A percentile compares a stretch with the other conserved stretches of the same genome.
These are phyloP conservation scores for Schlechtendalia chinensis DNA, from an alignment of 1,140 invertebrate genomes.

Conservation along the genomic window DNA sequence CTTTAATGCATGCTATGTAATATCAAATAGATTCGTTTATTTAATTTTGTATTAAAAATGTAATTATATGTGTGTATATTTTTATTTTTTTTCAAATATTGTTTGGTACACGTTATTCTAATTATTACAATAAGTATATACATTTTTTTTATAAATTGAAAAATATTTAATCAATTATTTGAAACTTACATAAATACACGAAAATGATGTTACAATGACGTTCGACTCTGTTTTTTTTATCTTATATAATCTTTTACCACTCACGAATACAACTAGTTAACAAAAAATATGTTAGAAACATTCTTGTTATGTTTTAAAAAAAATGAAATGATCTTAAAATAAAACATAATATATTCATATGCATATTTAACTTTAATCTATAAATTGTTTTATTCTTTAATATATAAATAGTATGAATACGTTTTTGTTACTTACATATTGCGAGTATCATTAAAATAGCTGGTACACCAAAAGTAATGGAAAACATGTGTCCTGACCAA, in stretches of 20 bases:
- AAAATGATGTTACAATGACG: constrained; percentile 72
- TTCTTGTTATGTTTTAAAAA: not conserved
- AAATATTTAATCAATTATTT: too few species aligned
- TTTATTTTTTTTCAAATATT: too few species aligned
- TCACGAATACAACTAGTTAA: constrained; percentile 72
- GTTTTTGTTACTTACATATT: constrained; percentile 62
- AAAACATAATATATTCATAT: not conserved
- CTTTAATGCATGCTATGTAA: constrained; percentile 56
- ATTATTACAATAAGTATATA: too few species aligned
- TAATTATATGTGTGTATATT: too few species aligned
- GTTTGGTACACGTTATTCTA: too few species aligned
- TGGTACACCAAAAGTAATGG: constrained; percentile 87
- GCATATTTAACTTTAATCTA: too few species aligned
- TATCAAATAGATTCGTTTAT: not conserved
- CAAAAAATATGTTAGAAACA: not conserved
- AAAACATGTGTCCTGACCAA: constrained; percentile 78
- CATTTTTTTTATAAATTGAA: too few species aligned
- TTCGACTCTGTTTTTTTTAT: constrained; percentile 80
- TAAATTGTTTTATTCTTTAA: too few species aligned
- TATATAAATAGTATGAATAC: not conserved
- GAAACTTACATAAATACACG: constrained; percentile 75
- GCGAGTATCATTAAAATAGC: constrained; percentile 83
- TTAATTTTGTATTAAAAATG: too few species aligned
- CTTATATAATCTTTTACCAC: constrained; percentile 74
- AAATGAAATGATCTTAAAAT: not conserved